Conservation (phyloP, 2,888 invertebrate species). For the Andrena bucephala region DNA sequence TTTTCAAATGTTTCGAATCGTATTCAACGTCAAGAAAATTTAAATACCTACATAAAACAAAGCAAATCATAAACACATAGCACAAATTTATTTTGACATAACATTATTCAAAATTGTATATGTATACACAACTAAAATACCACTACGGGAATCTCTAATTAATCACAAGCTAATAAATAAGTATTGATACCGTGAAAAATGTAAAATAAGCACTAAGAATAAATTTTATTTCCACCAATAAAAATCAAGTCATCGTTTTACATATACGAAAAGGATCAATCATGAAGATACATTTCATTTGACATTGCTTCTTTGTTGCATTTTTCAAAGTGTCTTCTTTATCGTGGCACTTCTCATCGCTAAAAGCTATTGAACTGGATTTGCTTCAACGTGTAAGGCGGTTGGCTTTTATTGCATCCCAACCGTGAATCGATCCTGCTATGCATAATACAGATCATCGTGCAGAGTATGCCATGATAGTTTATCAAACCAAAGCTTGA, state of each 20-base stretch:
- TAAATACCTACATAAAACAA: too few species aligned
- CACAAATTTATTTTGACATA: too few species aligned
- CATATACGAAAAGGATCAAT: neutral
- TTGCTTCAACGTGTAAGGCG: conserved; percentile 46
- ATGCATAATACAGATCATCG: conserved; percentile 62
- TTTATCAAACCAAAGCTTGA: conserved; percentile 40
- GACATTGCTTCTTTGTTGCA: neutral
- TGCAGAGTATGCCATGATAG: conserved; percentile 33
- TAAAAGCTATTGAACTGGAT: conserved; percentile 33
- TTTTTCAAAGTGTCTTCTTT: conserved; percentile 15
- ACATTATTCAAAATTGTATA: too few species aligned
- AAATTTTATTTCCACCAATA: neutral
- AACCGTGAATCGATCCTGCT: conserved; percentile 57
- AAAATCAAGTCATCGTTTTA: neutral
- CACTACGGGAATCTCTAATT: too few species aligned
- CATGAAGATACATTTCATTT: neutral
- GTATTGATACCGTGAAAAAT: too few species aligned
- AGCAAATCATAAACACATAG: too few species aligned
- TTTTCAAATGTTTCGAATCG: too few species aligned
- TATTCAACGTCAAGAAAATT: too few species aligned
- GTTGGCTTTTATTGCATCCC: conserved; percentile 66
- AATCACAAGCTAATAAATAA: too few species aligned
- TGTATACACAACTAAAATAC: too few species aligned
- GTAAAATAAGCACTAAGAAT: neutral
- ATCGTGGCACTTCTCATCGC: neutral